Conservation (phyloP, 2,797 vertebrate species). For the Syngnathus rostellatus region DNA sequence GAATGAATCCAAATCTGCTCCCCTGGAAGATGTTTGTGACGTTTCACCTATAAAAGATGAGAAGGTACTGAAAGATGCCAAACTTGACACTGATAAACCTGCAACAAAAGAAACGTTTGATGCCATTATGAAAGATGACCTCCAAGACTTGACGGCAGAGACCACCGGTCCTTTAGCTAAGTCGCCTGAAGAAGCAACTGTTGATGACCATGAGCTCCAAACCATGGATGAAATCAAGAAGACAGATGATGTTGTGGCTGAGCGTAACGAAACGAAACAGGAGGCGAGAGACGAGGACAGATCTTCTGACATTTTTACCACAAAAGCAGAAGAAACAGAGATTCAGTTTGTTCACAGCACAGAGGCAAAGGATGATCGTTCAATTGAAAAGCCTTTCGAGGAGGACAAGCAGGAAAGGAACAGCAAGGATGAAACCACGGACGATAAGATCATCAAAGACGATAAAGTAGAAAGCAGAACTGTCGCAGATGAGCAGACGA, state of each 20-base stretch:
- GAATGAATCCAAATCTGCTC: slow-evolving; percentile 18
- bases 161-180: slow-evolving; percentile 7
- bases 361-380: slow-evolving; percentile 25
- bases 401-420: slow-evolving; percentile 14
- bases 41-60: slow-evolving; percentile 16
- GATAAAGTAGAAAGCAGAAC: neutral
- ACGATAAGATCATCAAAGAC: neutral
- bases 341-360: slow-evolving; percentile 10
- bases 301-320: slow-evolving; percentile 23
- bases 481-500: slow-evolving; percentile 13
- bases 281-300: slow-evolving; percentile 38
- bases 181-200: slow-evolving; percentile 16
- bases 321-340: slow-evolving; percentile 26
- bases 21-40: slow-evolving; percentile 17
- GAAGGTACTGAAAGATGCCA: slow-evolving; percentile 14
- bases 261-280: slow-evolving; percentile 18
- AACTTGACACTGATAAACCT: slow-evolving; percentile 50
- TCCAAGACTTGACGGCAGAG: slow-evolving; percentile 25
- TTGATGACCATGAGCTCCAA: slow-evolving; percentile 54
- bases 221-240: slow-evolving; percentile 24
- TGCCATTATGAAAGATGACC: slow-evolving; percentile 17
- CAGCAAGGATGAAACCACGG: neutral
- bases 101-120: slow-evolving; percentile 29
- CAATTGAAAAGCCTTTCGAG: slow-evolving; percentile 7
- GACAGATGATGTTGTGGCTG: slow-evolving; percentile 20